Percentiles rank a stretch among this genome's conserved stretches.
These are phyloP conservation scores for Calameuta idolon DNA, from an alignment of 2,888 invertebrate genomes.

Conservation along the genomic window DNA sequence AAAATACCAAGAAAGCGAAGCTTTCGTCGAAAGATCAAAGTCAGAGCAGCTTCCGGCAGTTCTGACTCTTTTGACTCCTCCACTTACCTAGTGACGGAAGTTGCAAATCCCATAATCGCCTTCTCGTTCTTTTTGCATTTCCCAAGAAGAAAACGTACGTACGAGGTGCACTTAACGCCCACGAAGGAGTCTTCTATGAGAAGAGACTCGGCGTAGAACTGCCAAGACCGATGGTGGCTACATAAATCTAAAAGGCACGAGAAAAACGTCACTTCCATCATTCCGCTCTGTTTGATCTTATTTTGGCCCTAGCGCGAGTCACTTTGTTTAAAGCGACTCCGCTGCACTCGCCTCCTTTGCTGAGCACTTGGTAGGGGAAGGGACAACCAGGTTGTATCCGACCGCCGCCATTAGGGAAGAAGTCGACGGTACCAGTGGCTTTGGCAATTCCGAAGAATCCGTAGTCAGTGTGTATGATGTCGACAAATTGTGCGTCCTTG, in stretches of 20 bases:
- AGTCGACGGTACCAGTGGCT: conserved; percentile 65
- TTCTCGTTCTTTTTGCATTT: conserved; percentile 21
- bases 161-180: conserved; percentile 43
- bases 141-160: conserved; percentile 14
- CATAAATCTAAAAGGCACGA: conserved; percentile 65
- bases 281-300: conserved; percentile 4
- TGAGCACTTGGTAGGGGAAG: conserved; percentile 27
- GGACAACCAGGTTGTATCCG: conserved; percentile 69
- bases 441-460: conserved; percentile 64
- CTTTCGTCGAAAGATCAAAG: background rate
- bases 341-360: conserved; percentile 54
- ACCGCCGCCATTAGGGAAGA: conserved; percentile 69
- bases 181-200: conserved; percentile 58
- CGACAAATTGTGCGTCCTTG: conserved; percentile 68
- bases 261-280: conserved; percentile 3
- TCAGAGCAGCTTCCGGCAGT: background rate
- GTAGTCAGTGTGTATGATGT: conserved; percentile 69
- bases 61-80: background rate
- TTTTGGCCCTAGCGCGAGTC: background rate
- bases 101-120: conserved; percentile 45
- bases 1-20: background rate
- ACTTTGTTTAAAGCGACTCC: background rate
- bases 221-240: conserved; percentile 70
- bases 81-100: conserved; percentile 52
- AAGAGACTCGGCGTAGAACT: conserved; percentile 68